Conservation (phyloP, 2,888 invertebrate genomes). For the Heliconius ethilla region DNA sequence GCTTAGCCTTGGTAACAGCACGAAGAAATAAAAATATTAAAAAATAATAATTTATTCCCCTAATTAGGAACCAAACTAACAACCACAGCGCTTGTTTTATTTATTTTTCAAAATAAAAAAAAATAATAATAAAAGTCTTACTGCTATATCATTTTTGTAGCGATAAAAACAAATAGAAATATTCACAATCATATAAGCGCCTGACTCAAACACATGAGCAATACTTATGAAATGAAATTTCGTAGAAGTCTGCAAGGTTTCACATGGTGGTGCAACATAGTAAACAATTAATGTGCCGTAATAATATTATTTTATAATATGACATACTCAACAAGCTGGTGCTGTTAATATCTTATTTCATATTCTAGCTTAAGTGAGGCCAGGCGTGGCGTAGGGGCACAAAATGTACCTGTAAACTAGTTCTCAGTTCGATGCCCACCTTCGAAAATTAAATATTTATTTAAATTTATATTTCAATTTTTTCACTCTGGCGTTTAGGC, state of each 20-base stretch:
- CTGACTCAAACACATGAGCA: conserved; percentile 22
- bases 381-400: too few species aligned
- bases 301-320: not conserved
- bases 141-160: not conserved
- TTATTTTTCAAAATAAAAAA: too few species aligned
- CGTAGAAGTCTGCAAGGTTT: conserved; percentile 11
- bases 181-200: not conserved
- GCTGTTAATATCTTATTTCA: not conserved
- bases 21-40: too few species aligned
- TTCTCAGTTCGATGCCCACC: too few species aligned
- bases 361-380: not conserved
- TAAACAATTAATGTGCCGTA: conserved; percentile 19
- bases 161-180: not conserved
- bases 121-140: not conserved
- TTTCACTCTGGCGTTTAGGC: too few species aligned
- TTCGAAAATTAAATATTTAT: too few species aligned
- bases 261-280: not conserved
- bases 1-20: too few species aligned
- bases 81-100: too few species aligned
- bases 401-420: too few species aligned
- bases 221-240: conserved; percentile 13
- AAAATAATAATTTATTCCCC: too few species aligned
- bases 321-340: not conserved
- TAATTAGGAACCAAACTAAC: too few species aligned
- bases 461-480: too few species aligned